A percentile compares a stretch with the other conserved stretches of the same genome.
These are phyloP conservation scores for Eriosoma lanigerum DNA, from an alignment of 1,140 invertebrate genomes.

Conservation along the genomic window DNA sequence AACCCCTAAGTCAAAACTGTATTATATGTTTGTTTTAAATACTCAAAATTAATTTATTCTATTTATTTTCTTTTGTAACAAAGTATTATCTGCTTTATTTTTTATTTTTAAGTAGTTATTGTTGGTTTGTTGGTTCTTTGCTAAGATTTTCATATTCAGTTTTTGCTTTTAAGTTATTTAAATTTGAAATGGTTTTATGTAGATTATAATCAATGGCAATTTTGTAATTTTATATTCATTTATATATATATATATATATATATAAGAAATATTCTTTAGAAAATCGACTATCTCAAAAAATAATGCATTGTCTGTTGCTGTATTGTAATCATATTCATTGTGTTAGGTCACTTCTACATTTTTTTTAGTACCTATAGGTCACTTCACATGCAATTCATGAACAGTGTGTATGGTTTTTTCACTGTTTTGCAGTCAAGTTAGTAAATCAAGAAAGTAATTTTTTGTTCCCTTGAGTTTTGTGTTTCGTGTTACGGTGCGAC, in stretches of 20 bases:
- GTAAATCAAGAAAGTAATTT: no score
- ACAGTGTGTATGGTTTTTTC: no score
- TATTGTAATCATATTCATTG: not conserved
- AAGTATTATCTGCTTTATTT: not conserved
- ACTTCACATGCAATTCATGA: no score
- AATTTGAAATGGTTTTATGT: not conserved
- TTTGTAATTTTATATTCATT: not conserved
- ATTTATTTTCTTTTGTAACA: not conserved
- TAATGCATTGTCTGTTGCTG: not conserved
- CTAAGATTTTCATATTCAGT: not conserved
- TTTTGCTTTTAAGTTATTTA: not conserved
- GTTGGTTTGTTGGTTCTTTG: not conserved
- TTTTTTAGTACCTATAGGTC: no score
- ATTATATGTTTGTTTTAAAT: no score
- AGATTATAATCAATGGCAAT: not conserved
- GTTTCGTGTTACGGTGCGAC: no score
- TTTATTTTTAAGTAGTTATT: not conserved
- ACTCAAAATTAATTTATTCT: not conserved
- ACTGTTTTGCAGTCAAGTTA: no score
- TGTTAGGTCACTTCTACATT: not conserved
- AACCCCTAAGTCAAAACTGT: no score
- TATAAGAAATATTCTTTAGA: not conserved
- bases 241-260: no score
- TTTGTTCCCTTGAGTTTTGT: no score
- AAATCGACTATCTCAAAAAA: not conserved